Conservation (phyloP, 2,113 vertebrate genomes). For the Neomonachus schauinslandi region DNA sequence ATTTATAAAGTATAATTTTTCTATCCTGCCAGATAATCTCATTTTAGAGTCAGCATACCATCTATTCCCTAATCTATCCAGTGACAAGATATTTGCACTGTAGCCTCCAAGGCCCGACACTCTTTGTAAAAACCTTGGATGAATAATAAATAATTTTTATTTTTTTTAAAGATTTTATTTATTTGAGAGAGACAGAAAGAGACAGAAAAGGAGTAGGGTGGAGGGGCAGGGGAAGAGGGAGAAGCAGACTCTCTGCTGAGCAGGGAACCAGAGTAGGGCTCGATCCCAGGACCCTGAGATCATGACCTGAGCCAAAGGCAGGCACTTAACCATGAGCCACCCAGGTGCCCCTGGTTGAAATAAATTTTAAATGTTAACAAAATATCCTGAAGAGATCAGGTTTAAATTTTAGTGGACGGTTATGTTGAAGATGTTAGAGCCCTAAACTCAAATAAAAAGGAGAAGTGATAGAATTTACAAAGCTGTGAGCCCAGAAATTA, state of each 20-base stretch:
- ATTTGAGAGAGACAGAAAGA: not conserved
- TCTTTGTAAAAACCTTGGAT: not conserved
- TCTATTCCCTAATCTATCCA: not conserved
- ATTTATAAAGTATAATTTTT: conserved; percentile 6
- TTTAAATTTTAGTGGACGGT: conserved; percentile 21
- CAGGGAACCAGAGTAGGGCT: not conserved
- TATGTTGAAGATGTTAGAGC: conserved; percentile 11
- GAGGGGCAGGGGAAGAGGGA: not conserved
- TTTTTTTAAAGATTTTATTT: not conserved
- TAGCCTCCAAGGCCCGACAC: not conserved
- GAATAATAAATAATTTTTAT: not conserved
- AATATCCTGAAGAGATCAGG: not conserved
- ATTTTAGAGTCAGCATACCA: not conserved
- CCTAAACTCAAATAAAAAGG: conserved; percentile 48
- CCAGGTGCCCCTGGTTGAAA: not conserved
- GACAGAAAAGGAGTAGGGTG: not conserved
- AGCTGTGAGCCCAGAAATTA: not conserved
- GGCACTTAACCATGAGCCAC: not conserved
- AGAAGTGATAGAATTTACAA: conserved; percentile 42
- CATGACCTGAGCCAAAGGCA: not conserved
- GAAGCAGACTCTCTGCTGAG: not conserved
- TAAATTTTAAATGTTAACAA: not conserved
- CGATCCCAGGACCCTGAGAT: not conserved
- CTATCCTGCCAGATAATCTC: not conserved
- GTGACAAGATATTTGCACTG: not conserved